phyloP scores from a whole-genome alignment of 1,140 invertebrate genomes.

The Temnothorax longispinosus region DNA sequence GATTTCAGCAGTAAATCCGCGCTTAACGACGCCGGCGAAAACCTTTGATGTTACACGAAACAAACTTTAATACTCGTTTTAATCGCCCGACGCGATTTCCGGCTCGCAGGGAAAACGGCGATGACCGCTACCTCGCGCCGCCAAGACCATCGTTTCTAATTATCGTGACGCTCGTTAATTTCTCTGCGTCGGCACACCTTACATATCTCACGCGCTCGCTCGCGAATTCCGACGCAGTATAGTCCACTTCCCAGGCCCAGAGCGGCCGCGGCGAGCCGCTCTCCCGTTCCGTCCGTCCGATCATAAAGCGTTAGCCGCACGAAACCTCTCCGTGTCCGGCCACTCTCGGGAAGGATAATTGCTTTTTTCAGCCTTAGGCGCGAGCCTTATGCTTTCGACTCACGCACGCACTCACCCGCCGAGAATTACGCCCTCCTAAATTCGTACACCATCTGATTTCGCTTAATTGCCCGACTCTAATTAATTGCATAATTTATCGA shows the following conservation, averaged over 20 bases:
- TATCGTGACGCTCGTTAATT: constrained; percentile 61
- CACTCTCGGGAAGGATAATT: constrained; percentile 69
- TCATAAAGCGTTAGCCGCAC: constrained; percentile 69
- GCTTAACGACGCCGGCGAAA: constrained; percentile 4
- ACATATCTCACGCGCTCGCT: not conserved
- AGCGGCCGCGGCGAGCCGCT: not conserved
- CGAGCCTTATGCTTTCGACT: constrained; percentile 75
- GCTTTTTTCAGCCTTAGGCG: constrained; percentile 64
- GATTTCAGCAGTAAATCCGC: constrained; percentile 48
- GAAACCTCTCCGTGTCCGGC: constrained; percentile 44
- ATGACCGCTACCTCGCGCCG: not conserved
- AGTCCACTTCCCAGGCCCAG: not conserved
- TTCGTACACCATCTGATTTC: constrained; percentile 81
- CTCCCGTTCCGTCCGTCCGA: constrained; percentile 46
- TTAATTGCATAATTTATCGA: constrained; percentile 83
- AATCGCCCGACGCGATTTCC: not conserved
- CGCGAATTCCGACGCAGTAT: constrained; percentile 8
- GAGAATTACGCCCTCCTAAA: constrained; percentile 79
- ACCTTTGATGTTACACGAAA: constrained; percentile 48
- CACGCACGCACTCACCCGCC: constrained; percentile 74
- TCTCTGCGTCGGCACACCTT: constrained; percentile 52
- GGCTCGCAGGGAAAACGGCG: not conserved
- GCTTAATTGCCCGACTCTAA: constrained; percentile 81
- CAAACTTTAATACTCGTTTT: constrained; percentile 39
- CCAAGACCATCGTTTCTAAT: constrained; percentile 48